Conservation (phyloP, 1,140 invertebrate genomes). For the Penaeus vannamei region DNA sequence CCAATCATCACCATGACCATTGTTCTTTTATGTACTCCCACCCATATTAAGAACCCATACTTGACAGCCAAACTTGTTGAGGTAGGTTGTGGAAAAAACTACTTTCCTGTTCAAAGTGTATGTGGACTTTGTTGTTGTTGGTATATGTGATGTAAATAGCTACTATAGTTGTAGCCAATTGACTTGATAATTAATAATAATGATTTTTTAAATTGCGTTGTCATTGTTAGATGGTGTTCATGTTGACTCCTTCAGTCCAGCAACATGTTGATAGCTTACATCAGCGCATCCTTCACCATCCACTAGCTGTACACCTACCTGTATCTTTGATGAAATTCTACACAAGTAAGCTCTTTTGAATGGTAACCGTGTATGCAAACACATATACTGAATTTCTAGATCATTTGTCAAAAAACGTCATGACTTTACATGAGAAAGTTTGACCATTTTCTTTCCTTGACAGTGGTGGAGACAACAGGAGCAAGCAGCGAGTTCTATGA, state of each 20-base stretch:
- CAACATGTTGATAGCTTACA: conserved; percentile 78
- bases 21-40: conserved; percentile 89
- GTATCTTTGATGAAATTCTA: conserved; percentile 98
- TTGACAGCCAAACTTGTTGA: conserved; percentile 82
- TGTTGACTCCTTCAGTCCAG: conserved; percentile 87
- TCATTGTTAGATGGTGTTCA: conserved; percentile 78
- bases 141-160: no score
- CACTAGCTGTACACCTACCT: conserved; percentile 86
- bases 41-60: conserved; percentile 95
- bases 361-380: no score
- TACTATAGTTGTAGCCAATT: no score
- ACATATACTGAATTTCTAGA: neutral
- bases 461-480: conserved; percentile 96
- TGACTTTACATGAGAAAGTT: neutral
- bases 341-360: conserved; percentile 73
- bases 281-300: conserved; percentile 85
- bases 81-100: conserved; percentile 74
- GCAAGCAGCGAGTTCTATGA: conserved; percentile 98
- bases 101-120: neutral
- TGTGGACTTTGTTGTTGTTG: no score
- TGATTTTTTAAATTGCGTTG: no score
- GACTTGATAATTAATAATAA: no score
- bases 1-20: conserved; percentile 90
- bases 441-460: conserved; percentile 28
- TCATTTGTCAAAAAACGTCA: neutral